A percentile compares a stretch with the other conserved stretches of the same genome.
Evolutionary conservation across 2,888 invertebrate genomes (phyloP).

Genomic region (Cephalotes varians): DNA sequence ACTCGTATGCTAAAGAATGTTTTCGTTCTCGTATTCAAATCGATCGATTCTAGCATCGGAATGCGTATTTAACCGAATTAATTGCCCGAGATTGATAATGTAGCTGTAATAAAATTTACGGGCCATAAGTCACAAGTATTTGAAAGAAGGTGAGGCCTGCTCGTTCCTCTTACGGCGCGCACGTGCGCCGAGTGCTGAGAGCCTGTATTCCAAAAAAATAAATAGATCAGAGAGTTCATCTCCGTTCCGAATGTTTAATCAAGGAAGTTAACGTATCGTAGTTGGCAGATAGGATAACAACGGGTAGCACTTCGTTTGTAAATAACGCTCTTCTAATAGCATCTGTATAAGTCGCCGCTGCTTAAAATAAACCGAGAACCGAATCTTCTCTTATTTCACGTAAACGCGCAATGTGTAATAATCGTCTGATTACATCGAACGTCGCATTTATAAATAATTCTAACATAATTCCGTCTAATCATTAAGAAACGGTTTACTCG

Average conservation of each 20-base stretch:
- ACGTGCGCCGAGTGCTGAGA: background rate
- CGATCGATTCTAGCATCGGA: background rate
- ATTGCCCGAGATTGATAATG: background rate
- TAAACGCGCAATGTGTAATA: conserved; percentile 36
- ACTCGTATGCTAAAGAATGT: background rate
- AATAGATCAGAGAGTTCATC: conserved; percentile 53
- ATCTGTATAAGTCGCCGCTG: conserved; percentile 9
- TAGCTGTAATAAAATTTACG: background rate
- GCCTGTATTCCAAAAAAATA: conserved; percentile 47
- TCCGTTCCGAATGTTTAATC: conserved; percentile 56
- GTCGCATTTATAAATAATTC: conserved; percentile 28
- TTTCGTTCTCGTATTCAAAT: background rate
- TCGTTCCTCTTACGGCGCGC: background rate
- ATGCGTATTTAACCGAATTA: background rate
- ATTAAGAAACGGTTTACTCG: background rate
- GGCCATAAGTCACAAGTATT: conserved; percentile 18
- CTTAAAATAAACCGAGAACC: conserved; percentile 46
- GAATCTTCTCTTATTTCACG: conserved; percentile 33
- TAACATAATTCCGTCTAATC: background rate
- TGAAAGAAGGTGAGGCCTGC: conserved; percentile 7
- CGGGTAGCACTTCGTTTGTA: conserved; percentile 55
- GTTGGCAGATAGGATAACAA: conserved; percentile 57
- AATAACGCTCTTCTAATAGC: conserved; percentile 48
- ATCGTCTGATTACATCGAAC: background rate
- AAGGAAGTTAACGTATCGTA: conserved; percentile 35